Evolutionary conservation across 2,888 invertebrate genomes (phyloP).

Genomic region (Melipona beecheii): DNA sequence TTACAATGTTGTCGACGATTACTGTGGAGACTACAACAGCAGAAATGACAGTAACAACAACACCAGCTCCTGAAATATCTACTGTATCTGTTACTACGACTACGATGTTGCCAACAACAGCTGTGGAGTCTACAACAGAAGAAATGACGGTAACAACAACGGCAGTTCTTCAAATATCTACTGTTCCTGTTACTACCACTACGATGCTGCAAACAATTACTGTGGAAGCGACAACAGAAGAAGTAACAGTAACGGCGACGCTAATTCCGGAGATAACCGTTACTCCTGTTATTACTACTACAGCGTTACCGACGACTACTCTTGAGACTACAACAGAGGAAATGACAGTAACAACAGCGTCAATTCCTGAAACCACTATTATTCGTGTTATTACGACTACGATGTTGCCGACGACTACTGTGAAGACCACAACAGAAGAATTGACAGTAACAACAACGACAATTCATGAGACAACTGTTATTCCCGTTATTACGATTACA

Average conservation of each 20-base stretch:
- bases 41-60: not conserved
- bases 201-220: not conserved
- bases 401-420: not conserved
- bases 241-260: too few species aligned
- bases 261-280: too few species aligned
- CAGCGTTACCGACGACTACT: too few species aligned
- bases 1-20: too few species aligned
- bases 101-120: conserved; percentile 1
- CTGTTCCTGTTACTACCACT: not conserved
- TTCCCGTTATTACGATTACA: not conserved
- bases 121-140: too few species aligned
- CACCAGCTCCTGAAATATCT: too few species aligned
- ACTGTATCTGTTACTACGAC: too few species aligned
- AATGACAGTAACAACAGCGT: conserved; percentile 12
- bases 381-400: conserved; percentile 29
- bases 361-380: conserved; percentile 10
- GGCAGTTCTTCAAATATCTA: too few species aligned
- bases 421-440: not conserved
- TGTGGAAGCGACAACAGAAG: not conserved
- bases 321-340: too few species aligned
- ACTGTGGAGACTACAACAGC: conserved; percentile 40
- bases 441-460: conserved; percentile 1
- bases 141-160: too few species aligned
- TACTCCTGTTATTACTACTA: too few species aligned
- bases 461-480: conserved; percentile 4